Conservation (phyloP, 2,888 invertebrate genomes). For the Chrysolina oricalcia region DNA sequence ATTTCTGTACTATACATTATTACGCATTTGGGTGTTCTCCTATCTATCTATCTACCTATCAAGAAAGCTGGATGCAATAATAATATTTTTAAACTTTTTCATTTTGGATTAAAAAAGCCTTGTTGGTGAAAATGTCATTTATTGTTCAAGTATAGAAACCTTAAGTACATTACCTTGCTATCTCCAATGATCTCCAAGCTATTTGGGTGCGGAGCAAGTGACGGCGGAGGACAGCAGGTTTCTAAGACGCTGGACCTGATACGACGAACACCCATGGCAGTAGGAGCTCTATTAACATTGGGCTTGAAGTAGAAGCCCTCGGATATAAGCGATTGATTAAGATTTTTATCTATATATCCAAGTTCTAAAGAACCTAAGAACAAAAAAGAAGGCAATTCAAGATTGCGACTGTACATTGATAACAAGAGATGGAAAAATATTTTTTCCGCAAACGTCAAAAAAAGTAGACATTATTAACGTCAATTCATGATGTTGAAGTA, state of each 20-base stretch:
- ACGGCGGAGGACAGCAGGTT: constrained; percentile 79
- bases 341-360: constrained; percentile 71
- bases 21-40: no score
- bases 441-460: no score
- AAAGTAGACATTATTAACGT: no score
- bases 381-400: constrained; percentile 40
- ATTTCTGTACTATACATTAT: no score
- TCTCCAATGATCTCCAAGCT: constrained; percentile 82
- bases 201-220: constrained; percentile 86
- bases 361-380: constrained; percentile 75
- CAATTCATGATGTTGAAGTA: no score
- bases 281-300: constrained; percentile 43
- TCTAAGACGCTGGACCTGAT: constrained; percentile 83
- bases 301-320: constrained; percentile 69
- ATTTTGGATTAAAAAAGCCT: no score
- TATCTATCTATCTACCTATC: no score
- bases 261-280: constrained; percentile 75
- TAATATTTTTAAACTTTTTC: no score
- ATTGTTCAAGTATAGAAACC: neutral
- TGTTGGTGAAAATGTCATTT: no score
- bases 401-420: neutral
- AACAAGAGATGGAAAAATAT: constrained; percentile 40
- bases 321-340: constrained; percentile 66
- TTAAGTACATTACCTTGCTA: constrained; percentile 2
- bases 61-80: no score